Percentiles rank a stretch among this genome's conserved stretches.
phyloP scores from a whole-genome alignment of 2,113 vertebrate genomes.

The Butorides virescens region DNA sequence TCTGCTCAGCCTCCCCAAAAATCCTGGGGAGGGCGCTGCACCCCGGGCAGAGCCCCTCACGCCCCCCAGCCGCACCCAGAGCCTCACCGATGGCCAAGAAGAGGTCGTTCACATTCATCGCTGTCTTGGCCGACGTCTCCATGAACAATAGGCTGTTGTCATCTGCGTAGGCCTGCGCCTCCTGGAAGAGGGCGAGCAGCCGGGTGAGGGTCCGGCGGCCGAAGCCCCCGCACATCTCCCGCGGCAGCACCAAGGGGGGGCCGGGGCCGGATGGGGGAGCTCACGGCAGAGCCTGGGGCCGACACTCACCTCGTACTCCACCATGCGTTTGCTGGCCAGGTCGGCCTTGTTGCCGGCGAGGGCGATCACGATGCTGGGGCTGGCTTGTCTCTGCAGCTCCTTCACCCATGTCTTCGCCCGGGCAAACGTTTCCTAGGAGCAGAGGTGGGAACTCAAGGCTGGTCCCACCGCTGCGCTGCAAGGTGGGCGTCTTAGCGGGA shows the following conservation, averaged over 20 bases:
- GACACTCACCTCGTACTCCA: constrained; percentile 78
- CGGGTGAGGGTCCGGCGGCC: fast-evolving
- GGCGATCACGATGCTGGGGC: constrained; percentile 81
- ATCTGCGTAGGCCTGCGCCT: constrained; percentile 81
- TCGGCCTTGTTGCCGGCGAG: constrained; percentile 81
- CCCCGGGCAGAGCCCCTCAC: background rate
- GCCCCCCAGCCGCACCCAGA: background rate
- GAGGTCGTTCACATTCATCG: constrained; percentile 84
- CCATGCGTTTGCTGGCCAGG: constrained; percentile 80
- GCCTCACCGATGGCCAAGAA: constrained; percentile 83
- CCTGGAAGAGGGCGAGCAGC: constrained; percentile 12
- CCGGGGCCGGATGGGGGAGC: fast-evolving
- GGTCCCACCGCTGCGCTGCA: background rate
- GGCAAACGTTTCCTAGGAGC: constrained; percentile 77
- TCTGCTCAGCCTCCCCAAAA: background rate
- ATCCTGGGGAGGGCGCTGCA: too few species aligned
- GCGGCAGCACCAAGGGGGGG: fast-evolving
- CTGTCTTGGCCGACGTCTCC: constrained; percentile 85
- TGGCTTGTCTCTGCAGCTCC: constrained; percentile 81
- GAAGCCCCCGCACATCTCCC: background rate
- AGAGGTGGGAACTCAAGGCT: background rate
- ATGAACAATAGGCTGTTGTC: constrained; percentile 85
- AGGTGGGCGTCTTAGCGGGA: background rate
- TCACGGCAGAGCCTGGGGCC: fast-evolving
- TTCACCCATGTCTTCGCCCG: constrained; percentile 83